phyloP scores from a whole-genome alignment of 2,113 vertebrate genomes.

The Petrocephalus zakoni region DNA sequence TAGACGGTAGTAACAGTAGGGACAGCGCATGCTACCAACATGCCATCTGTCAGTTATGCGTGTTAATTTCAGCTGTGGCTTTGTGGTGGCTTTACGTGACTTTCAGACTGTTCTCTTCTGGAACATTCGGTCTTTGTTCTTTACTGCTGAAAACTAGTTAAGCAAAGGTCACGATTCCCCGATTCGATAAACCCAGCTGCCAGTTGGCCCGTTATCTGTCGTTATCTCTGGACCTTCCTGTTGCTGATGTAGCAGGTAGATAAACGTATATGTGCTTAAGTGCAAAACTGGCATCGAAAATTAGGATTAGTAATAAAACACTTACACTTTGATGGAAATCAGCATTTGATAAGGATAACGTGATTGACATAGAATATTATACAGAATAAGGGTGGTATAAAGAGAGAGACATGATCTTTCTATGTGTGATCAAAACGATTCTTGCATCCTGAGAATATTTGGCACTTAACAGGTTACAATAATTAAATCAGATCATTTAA shows the following conservation, averaged over 20 bases:
- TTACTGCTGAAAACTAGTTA: neutral
- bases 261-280: neutral
- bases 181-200: neutral
- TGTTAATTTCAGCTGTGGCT: neutral
- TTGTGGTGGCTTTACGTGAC: neutral
- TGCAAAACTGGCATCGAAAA: neutral
- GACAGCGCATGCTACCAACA: neutral
- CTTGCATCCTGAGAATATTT: neutral
- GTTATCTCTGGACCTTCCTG: neutral
- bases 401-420: neutral
- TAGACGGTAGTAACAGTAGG: neutral
- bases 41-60: neutral
- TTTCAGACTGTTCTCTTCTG: neutral
- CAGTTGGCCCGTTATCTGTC: neutral
- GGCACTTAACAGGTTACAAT: neutral
- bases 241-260: neutral
- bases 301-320: neutral
- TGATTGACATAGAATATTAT: neutral
- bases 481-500: neutral
- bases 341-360: neutral
- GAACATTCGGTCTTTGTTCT: neutral
- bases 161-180: neutral
- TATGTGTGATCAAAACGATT: neutral
- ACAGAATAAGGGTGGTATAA: neutral
- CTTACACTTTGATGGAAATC: neutral